These are phyloP conservation scores for Bellardia bayeri DNA, from an alignment of 2,888 invertebrate genomes.

Conservation along the genomic window DNA sequence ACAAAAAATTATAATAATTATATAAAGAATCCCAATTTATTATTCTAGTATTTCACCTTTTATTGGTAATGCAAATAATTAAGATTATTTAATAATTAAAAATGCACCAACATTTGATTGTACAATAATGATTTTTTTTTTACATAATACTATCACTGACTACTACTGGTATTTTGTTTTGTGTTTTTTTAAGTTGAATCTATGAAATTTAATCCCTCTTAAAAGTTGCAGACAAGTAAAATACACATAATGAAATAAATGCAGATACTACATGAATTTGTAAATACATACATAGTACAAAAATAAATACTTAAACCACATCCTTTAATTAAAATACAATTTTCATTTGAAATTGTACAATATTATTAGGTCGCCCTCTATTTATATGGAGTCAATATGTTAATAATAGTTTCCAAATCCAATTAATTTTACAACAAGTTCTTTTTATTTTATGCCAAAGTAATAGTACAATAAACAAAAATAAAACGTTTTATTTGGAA, in stretches of 20 bases:
- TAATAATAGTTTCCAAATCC: too few relatives aligned
- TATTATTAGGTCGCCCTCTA: too few relatives aligned
- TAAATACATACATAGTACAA: constrained; percentile 26
- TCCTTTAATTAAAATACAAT: constrained; percentile 72
- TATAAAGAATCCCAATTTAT: neutral
- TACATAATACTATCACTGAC: constrained; percentile 44
- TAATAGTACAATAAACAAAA: too few relatives aligned
- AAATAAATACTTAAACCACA: constrained; percentile 65
- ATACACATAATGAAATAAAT: constrained; percentile 58
- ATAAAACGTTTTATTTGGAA: too few relatives aligned
- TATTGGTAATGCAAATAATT: neutral
- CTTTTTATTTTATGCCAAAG: too few relatives aligned
- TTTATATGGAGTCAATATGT: too few relatives aligned
- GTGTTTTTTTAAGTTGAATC: neutral
- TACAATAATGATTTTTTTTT: neutral
- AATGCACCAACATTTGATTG: neutral
- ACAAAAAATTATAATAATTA: neutral
- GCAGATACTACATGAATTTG: constrained; percentile 55
- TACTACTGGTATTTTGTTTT: constrained; percentile 14
- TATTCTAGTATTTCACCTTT: neutral
- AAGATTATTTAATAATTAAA: constrained; percentile 4
- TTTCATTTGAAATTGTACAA: constrained; percentile 48
- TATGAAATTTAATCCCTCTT: constrained; percentile 59
- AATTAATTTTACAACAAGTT: too few relatives aligned
- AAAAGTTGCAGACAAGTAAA: constrained; percentile 56